A percentile compares a stretch with the other conserved stretches of the same genome.
Conservation (phyloP, 2,888 invertebrate species). For the Zaprionus bogoriensis region DNA sequence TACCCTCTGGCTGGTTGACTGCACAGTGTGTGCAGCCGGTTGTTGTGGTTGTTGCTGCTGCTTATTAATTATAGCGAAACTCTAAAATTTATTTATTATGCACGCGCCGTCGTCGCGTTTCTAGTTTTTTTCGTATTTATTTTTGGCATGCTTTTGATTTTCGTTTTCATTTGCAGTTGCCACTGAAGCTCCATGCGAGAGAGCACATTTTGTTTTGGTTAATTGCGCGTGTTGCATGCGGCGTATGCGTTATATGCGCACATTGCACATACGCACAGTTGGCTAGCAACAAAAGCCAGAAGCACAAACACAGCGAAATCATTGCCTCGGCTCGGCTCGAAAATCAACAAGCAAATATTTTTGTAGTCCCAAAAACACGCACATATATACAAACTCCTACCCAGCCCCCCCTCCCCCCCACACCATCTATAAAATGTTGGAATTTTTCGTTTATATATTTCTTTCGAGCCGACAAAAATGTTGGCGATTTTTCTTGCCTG, state of each 20-base stretch:
- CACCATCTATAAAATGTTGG: slow-evolving; percentile 46
- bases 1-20: background rate
- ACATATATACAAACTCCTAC: slow-evolving; percentile 29
- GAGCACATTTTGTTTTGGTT: slow-evolving; percentile 66
- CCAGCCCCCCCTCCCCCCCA: background rate
- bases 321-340: slow-evolving; percentile 36
- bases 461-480: slow-evolving; percentile 34
- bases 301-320: slow-evolving; percentile 5
- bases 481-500: slow-evolving; percentile 46
- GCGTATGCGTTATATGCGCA: slow-evolving; percentile 61
- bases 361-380: slow-evolving; percentile 26
- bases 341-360: slow-evolving; percentile 65
- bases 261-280: slow-evolving; percentile 67
- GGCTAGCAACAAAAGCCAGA: no score
- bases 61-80: slow-evolving; percentile 61
- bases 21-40: background rate
- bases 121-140: slow-evolving; percentile 21
- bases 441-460: slow-evolving; percentile 32
- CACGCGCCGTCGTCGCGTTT: slow-evolving; percentile 48
- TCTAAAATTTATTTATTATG: slow-evolving; percentile 64
- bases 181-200: slow-evolving; percentile 47
- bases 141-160: slow-evolving; percentile 22
- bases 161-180: slow-evolving; percentile 26
- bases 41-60: slow-evolving; percentile 35
- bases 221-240: slow-evolving; percentile 72